Evolutionary conservation across 1,140 invertebrate genomes (phyloP), one percentile per base, ranked within the genome.

Genomic region (Andrena cerasifolii): DNA sequence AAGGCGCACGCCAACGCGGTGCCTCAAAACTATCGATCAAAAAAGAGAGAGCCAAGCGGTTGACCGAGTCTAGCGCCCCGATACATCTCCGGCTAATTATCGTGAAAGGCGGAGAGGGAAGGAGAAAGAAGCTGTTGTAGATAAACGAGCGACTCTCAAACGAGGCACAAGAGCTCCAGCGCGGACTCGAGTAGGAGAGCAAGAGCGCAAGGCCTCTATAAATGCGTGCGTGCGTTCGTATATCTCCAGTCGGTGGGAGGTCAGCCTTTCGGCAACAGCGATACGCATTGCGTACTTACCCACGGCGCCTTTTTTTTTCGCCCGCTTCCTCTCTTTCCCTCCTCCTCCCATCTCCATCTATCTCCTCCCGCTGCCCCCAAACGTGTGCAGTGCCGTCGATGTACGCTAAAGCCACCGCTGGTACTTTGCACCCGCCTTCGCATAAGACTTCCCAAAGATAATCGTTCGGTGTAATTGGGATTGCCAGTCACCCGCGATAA

Each of bases 191-290:
- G 18, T 14, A 45, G 12, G 14, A 53, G 24, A 51, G 36, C 45
- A 24, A 33, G 26, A 45, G 24, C 31, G 26, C 33, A 54, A 78
- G 62, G 74, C 59, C 68, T 74, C 40, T 85, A 79, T 85, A 85
- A 85, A 82, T 82, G 83, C 83, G 71, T 77, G 59, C 24, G 45
- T 62, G 49, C 66, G 67, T 62, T 28, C 67, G 65, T 76, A 63
- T 40, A 74, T 72, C 76, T 82, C 54, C 77, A 86, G 84, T 86
- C 63, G 63, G 68, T 79, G 72, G 72, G 76, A 86, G 84, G 72
- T 82, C 66, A 72, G 83, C 54, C 83, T 85, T 79, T 75, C 71
- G 51, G 43, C 51, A 56, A 58, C 58, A 78, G 73, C 81, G 63
- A 75, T 63, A 72, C 67, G 61, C 43, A 24, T 62, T 24, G 61